Evolutionary conservation across 2,797 vertebrate genomes (phyloP).

Genomic region (Natrix natrix): DNA sequence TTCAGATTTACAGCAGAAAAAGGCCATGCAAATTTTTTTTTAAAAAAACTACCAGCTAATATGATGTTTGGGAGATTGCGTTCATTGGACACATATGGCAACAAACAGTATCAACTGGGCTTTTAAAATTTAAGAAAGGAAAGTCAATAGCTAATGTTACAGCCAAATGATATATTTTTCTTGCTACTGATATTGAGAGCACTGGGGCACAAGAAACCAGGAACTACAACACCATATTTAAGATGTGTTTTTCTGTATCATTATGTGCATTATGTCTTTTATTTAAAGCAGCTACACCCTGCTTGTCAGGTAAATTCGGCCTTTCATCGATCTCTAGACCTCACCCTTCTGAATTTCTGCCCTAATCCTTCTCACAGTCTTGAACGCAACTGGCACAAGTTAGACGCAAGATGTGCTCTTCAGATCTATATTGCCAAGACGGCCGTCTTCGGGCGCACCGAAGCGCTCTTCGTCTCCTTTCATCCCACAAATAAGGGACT

Average conservation of each 20-base stretch:
- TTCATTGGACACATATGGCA: not conserved
- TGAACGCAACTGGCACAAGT: no score
- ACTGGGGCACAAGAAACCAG: not conserved
- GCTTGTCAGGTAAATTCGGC: not conserved
- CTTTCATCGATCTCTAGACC: no score
- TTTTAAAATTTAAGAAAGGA: not conserved
- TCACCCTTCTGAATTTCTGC: no score
- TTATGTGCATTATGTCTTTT: not conserved
- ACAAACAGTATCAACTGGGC: not conserved
- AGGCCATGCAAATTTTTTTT: not conserved
- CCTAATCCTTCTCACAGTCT: no score
- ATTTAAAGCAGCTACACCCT: not conserved
- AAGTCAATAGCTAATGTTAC: not conserved
- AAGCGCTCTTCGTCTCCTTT: no score
- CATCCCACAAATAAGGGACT: no score
- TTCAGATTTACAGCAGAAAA: not conserved
- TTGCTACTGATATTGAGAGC: not conserved
- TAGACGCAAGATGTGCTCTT: no score
- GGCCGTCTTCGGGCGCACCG: no score
- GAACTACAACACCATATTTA: not conserved
- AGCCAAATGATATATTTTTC: not conserved
- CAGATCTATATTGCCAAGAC: no score
- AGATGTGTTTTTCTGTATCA: not conserved
- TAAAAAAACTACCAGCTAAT: not conserved
- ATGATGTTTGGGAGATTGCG: not conserved